Percentiles rank a stretch among this genome's conserved stretches.
Conservation (phyloP, 2,797 vertebrate species). For the Ctenopoma multispine region DNA sequence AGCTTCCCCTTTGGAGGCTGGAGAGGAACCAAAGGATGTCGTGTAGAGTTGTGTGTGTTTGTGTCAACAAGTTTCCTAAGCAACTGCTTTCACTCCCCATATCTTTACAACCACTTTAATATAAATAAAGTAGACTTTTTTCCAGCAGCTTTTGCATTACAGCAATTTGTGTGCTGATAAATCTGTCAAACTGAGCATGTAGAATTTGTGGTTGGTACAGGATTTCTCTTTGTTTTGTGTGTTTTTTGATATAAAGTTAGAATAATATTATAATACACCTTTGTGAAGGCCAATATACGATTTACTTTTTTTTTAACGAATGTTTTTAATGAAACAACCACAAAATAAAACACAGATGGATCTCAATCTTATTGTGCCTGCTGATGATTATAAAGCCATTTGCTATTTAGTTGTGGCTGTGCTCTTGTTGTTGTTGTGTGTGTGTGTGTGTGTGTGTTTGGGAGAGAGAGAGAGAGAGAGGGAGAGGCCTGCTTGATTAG, state of each 20-base stretch:
- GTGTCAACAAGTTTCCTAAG: slow-evolving; percentile 21
- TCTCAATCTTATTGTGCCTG: neutral
- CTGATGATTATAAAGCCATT: neutral
- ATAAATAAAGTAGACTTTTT: neutral
- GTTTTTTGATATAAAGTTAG: neutral
- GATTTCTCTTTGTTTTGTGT: slow-evolving; percentile 1
- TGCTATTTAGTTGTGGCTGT: neutral
- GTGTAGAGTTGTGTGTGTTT: slow-evolving; percentile 25
- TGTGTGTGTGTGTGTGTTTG: slow-evolving; percentile 14
- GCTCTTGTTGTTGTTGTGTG: neutral
- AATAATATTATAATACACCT: neutral
- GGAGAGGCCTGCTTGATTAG: slow-evolving; percentile 66
- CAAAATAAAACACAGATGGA: neutral
- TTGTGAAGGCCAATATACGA: neutral
- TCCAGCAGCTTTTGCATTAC: slow-evolving; percentile 15
- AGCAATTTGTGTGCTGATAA: neutral
- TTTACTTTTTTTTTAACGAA: too few species aligned
- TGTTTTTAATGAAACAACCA: neutral
- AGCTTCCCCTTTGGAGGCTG: slow-evolving; percentile 16
- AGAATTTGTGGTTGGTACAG: slow-evolving; percentile 1
- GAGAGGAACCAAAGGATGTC: slow-evolving; percentile 38
- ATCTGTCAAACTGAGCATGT: neutral
- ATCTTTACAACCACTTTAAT: slow-evolving; percentile 1
- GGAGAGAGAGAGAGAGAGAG: neutral
- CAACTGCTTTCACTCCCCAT: slow-evolving; percentile 12